Evolutionary conservation across 2,113 vertebrate genomes (phyloP).

Genomic region (Todiramphus chloris): DNA sequence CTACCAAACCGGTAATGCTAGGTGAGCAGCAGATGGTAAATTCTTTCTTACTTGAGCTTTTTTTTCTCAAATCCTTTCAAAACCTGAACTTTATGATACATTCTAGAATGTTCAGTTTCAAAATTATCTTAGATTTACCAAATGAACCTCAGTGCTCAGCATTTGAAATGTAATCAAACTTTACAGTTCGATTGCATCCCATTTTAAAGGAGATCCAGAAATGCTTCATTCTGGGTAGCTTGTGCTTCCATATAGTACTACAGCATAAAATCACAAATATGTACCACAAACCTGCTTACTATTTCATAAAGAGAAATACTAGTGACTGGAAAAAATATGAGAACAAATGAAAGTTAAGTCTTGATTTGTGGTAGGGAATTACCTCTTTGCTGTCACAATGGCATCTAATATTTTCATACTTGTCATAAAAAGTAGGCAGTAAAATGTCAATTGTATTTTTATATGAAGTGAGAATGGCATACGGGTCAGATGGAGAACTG

Average conservation of each 20-base stretch:
- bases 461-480: not conserved
- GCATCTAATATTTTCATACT: not conserved
- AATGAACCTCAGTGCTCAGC: not conserved
- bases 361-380: not conserved
- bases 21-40: not conserved
- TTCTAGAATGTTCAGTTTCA: not conserved
- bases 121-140: not conserved
- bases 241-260: not conserved
- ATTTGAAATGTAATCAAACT: not conserved
- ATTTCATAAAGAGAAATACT: not conserved
- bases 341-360: not conserved
- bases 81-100: not conserved
- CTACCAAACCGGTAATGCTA: not conserved
- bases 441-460: conserved; percentile 23
- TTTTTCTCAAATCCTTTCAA: not conserved
- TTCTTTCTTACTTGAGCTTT: not conserved
- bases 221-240: not conserved
- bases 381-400: not conserved
- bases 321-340: not conserved
- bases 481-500: not conserved
- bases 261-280: not conserved
- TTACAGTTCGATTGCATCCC: not conserved
- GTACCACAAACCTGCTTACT: not conserved
- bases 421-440: not conserved
- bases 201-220: not conserved